Conservation (phyloP, 2,113 vertebrate genomes). For the Corydoras sp. region DNA sequence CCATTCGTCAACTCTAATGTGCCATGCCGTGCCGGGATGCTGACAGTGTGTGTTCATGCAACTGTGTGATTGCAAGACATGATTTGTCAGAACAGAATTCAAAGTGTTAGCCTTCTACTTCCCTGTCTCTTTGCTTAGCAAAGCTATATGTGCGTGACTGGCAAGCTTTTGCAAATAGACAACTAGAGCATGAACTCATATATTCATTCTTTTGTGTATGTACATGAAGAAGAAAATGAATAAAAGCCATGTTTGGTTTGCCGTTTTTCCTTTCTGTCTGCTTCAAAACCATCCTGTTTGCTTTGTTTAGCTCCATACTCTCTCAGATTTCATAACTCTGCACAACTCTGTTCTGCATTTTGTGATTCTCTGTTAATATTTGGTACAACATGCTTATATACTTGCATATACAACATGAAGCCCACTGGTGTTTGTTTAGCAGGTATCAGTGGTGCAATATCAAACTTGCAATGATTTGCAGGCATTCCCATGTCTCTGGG, state of each 20-base stretch:
- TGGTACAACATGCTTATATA: no score
- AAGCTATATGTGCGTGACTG: constrained; percentile 35
- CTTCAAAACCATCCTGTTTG: neutral
- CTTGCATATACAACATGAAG: neutral
- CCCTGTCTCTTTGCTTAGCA: constrained; percentile 33
- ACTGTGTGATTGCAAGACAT: constrained; percentile 8
- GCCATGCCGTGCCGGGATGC: neutral
- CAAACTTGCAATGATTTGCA: no score
- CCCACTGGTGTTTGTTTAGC: constrained; percentile 1
- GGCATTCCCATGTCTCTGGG: no score
- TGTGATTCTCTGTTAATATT: no score
- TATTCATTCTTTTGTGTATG: no score
- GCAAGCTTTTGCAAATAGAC: constrained; percentile 39
- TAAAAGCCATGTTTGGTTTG: neutral
- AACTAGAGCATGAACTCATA: neutral
- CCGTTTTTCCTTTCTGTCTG: neutral
- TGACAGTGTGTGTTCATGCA: neutral
- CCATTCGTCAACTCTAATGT: constrained; percentile 28
- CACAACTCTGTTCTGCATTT: neutral
- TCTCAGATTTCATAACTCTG: neutral
- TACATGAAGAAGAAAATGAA: neutral
- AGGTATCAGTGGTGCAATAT: neutral
- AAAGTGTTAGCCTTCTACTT: constrained; percentile 28
- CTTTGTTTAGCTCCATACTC: neutral
- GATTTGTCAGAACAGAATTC: constrained; percentile 24